Percentiles rank a stretch among this genome's conserved stretches.
These are phyloP conservation scores for Drosophila truncata DNA, from an alignment of 1,140 invertebrate genomes.

Conservation along the genomic window DNA sequence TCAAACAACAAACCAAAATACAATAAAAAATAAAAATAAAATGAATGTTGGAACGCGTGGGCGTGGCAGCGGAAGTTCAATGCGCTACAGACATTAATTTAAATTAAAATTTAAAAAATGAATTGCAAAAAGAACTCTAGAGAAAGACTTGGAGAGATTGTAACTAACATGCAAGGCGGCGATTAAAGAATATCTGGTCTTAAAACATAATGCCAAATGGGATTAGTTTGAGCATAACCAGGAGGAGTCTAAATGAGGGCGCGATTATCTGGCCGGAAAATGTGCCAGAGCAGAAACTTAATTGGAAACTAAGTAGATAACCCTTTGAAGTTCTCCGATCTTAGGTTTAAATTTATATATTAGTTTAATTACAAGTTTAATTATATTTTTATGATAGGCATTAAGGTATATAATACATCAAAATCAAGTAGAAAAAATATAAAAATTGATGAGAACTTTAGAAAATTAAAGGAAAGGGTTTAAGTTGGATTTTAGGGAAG, in stretches of 20 bases:
- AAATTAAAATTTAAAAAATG: background rate
- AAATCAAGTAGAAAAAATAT: background rate
- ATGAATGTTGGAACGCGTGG: conserved; percentile 55
- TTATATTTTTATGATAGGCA: background rate
- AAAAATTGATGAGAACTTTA: background rate
- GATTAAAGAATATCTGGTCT: conserved; percentile 17
- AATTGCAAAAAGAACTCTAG: background rate
- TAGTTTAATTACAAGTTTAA: background rate
- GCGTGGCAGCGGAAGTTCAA: conserved; percentile 72
- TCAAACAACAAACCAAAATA: conserved; percentile 48
- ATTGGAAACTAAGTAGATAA: background rate
- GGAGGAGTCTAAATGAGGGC: background rate
- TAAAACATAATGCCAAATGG: conserved; percentile 3
- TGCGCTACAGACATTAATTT: conserved; percentile 31
- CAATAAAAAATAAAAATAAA: conserved; percentile 68
- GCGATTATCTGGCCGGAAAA: conserved; percentile 17
- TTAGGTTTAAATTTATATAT: background rate
- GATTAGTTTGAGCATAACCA: conserved; percentile 33
- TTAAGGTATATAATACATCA: background rate
- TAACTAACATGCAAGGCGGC: conserved; percentile 35
- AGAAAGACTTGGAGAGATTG: background rate
- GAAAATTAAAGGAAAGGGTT: too few relatives aligned
- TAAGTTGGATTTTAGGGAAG: too few relatives aligned
- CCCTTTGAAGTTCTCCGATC: conserved; percentile 2
- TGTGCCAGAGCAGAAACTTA: conserved; percentile 19